These are phyloP conservation scores for Sinodicranocentrus sp. DNA, from an alignment of 2,888 invertebrate genomes.

Conservation along the genomic window DNA sequence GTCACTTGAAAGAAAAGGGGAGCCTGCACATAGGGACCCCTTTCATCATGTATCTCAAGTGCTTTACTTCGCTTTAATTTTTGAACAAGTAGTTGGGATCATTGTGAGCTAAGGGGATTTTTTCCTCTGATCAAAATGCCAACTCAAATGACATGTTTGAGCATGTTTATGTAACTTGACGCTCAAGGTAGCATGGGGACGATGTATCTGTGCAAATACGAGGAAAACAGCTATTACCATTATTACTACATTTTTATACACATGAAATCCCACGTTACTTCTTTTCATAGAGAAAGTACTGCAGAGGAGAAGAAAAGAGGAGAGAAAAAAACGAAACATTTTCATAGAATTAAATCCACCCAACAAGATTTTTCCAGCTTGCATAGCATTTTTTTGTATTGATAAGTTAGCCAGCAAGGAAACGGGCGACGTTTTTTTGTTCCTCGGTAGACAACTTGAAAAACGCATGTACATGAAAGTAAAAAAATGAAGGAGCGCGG, in stretches of 20 bases:
- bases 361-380: no score
- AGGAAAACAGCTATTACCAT: conserved; percentile 35
- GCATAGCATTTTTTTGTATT: no score
- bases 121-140: conserved; percentile 5
- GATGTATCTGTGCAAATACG: no score
- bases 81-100: no score
- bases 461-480: no score
- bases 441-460: no score
- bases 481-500: not conserved
- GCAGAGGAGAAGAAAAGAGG: conserved; percentile 15
- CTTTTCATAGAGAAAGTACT: conserved; percentile 11
- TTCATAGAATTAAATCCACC: conserved; percentile 33
- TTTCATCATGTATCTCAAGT: no score
- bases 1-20: no score
- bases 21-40: no score
- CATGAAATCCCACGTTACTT: not conserved
- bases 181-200: not conserved
- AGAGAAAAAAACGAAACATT: not conserved
- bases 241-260: not conserved
- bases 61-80: no score
- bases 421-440: no score
- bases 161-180: not conserved
- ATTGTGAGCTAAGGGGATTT: no score
- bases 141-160: not conserved
- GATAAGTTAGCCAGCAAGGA: not conserved